Evolutionary conservation across 2,888 invertebrate genomes (phyloP), one percentile per base, ranked within the genome.

Genomic region (Hyposoter dolosus): DNA sequence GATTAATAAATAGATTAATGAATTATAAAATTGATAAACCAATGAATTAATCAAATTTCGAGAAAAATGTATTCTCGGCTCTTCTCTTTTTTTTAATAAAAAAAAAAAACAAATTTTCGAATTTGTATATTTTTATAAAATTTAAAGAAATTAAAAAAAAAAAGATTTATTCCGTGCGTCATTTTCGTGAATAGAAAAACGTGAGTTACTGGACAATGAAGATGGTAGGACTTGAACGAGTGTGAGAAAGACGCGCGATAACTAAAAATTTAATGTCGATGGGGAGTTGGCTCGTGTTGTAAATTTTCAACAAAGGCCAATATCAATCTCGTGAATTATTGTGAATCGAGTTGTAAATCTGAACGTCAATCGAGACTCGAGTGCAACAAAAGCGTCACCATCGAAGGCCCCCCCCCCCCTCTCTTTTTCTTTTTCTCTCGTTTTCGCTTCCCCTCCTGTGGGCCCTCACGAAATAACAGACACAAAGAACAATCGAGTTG

Each of bases 401-500:
- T 17, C 9, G 17, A 69, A 69, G 17, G 23, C 23, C 23, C 45
- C 4, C 15, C 23, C 45, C 68, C 43, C 12, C 23, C 5, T 12
- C 45, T 17, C 69, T 28, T 28, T 28, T 5, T 47, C 28, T 28
- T 17, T 12, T 45, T 9, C n/a, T 2, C 4, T 32, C 32, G 32
- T 40, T 40, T 4, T 7, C 7, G 1, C 68, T 23, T n/a, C 17
- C 23, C 47, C 45, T n/a, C n/a, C n/a, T n/a, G n/a, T 47, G 15
- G 9, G 19, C 32, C 32, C 35, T 28, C 28, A 28, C 65, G 17
- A 72, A n/a, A 50, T 66, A 19, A 47, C 65, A 19, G 53, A 53
- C 66, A 53, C 66, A 66, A 74, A 74, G 66, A 74, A 63, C 53
- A 66, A 74, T 28, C 35, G 35, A 32, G 60, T 35, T 47, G 45